Evolutionary conservation across 2,888 invertebrate species (phyloP).

Genomic region (Digitonthophagus gazella): DNA sequence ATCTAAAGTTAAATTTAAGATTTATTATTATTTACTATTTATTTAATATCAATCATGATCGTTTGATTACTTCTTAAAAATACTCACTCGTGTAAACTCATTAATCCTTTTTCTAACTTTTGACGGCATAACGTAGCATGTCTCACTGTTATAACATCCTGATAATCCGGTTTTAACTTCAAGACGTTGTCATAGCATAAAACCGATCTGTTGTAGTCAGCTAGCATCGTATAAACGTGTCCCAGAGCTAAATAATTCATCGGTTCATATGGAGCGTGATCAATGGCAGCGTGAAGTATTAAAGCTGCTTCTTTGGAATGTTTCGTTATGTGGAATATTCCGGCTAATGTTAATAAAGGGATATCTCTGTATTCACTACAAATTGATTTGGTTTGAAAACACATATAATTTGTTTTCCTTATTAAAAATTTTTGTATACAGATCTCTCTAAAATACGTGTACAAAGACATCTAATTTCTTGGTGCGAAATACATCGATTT

Average conservation of each 20-base stretch:
- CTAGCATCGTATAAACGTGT: slow-evolving; percentile 68
- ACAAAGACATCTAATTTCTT: too few relatives aligned
- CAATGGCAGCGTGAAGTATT: slow-evolving; percentile 69
- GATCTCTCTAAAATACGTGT: not conserved
- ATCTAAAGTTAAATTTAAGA: slow-evolving; percentile 45
- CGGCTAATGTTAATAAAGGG: slow-evolving; percentile 70
- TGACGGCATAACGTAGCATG: slow-evolving; percentile 68
- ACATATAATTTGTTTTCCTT: too few relatives aligned
- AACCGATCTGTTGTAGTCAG: slow-evolving; percentile 70
- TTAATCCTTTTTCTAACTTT: slow-evolving; percentile 61
- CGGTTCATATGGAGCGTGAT: slow-evolving; percentile 63
- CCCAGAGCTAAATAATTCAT: slow-evolving; percentile 68
- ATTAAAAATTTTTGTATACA: too few relatives aligned
- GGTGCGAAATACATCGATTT: too few relatives aligned
- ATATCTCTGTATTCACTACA: slow-evolving; percentile 69
- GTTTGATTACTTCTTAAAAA: slow-evolving; percentile 7
- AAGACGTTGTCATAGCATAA: slow-evolving; percentile 66
- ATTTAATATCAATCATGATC: not conserved
- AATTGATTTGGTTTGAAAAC: slow-evolving; percentile 35
- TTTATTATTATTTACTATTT: not conserved
- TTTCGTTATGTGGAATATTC: slow-evolving; percentile 64
- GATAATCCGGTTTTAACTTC: slow-evolving; percentile 62
- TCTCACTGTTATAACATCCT: slow-evolving; percentile 60
- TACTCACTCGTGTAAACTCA: slow-evolving; percentile 65
- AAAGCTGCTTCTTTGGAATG: slow-evolving; percentile 70